Evolutionary conservation across 1,140 invertebrate genomes (phyloP).

Genomic region (Aphelenchoides fujianensis): DNA sequence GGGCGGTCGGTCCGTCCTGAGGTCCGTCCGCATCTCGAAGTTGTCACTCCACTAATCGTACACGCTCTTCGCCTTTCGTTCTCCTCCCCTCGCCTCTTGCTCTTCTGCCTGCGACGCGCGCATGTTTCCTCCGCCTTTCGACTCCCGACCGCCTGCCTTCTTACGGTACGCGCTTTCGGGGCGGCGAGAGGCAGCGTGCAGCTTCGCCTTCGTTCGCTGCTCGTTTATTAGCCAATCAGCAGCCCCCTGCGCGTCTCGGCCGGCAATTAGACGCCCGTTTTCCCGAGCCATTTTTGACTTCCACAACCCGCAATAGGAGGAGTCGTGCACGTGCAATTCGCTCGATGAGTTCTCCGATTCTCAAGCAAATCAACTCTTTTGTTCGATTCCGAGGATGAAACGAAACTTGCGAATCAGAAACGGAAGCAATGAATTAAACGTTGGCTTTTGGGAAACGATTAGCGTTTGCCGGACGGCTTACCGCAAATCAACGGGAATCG

Average conservation of each 20-base stretch:
- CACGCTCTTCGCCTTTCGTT: not conserved
- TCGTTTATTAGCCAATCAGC: slow-evolving; percentile 22
- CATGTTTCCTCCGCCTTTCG: not conserved
- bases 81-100: not conserved
- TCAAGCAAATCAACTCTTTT: too few relatives aligned
- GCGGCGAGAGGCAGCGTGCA: too few relatives aligned
- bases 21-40: not conserved
- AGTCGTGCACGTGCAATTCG: slow-evolving; percentile 4
- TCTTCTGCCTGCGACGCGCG: not conserved
- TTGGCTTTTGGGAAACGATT: too few relatives aligned
- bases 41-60: not conserved
- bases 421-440: too few relatives aligned
- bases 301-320: not conserved
- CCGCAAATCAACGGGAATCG: not conserved
- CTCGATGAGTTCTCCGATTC: not conserved
- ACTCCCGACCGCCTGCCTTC: not conserved
- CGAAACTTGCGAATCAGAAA: not conserved
- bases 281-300: slow-evolving; percentile 6
- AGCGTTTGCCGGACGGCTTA: not conserved
- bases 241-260: slow-evolving; percentile 5
- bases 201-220: not conserved
- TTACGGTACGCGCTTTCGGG: too few relatives aligned
- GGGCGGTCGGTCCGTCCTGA: not conserved
- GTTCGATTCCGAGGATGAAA: not conserved
- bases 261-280: slow-evolving; percentile 21